Conservation (phyloP, 2,113 vertebrate species). For the Tyrannus savana region DNA sequence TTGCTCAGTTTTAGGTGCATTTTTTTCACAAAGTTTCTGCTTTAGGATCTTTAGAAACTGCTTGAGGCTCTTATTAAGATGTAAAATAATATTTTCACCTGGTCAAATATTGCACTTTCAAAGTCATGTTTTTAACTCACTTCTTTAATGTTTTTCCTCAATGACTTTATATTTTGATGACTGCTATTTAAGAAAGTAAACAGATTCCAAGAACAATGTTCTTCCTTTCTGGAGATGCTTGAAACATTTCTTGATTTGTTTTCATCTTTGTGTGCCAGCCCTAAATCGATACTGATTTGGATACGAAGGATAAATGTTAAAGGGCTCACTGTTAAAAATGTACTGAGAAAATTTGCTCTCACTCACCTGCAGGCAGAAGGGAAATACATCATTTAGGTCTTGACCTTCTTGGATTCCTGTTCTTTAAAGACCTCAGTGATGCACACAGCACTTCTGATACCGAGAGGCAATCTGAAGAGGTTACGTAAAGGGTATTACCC, state of each 20-base stretch:
- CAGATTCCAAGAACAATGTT: neutral
- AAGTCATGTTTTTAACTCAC: neutral
- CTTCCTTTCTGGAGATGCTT: slow-evolving; percentile 21
- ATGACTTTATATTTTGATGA: neutral
- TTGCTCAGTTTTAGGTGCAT: neutral
- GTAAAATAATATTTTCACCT: neutral
- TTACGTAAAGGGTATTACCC: neutral
- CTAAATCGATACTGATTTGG: slow-evolving; percentile 9
- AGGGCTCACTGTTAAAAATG: neutral
- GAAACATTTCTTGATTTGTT: neutral
- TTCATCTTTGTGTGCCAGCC: neutral
- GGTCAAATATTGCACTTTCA: neutral
- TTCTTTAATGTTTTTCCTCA: neutral
- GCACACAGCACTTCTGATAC: neutral
- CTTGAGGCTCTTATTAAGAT: neutral
- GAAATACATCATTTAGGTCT: neutral
- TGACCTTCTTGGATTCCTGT: neutral
- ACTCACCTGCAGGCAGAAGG: neutral
- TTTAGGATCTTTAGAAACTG: neutral
- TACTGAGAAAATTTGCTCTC: neutral
- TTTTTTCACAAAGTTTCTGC: neutral
- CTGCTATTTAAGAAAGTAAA: slow-evolving; percentile 3
- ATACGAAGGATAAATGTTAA: slow-evolving; percentile 18
- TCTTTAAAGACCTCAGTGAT: neutral
- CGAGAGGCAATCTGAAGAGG: neutral